Evolutionary conservation across 2,888 invertebrate genomes (phyloP).

Genomic region (Rhyacophila evoluta): DNA sequence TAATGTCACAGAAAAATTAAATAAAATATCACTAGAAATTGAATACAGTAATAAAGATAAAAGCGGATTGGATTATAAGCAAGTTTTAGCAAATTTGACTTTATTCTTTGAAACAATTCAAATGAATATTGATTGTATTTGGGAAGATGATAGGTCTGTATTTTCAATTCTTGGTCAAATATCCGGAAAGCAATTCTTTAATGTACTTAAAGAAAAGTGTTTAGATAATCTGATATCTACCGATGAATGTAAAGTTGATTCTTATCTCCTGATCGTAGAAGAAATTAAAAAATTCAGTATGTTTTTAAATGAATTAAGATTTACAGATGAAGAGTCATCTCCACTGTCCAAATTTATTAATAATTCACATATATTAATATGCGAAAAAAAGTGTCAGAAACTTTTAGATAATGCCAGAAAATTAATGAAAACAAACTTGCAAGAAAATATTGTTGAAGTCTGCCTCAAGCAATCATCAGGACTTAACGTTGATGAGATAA

Average conservation of each 20-base stretch:
- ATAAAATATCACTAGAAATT: slow-evolving; percentile 58
- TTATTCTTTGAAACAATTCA: slow-evolving; percentile 67
- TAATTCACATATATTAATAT: slow-evolving; percentile 65
- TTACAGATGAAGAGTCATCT: slow-evolving; percentile 62
- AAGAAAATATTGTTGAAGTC: slow-evolving; percentile 61
- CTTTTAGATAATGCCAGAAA: slow-evolving; percentile 62
- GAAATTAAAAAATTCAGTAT: slow-evolving; percentile 67
- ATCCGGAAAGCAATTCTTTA: slow-evolving; percentile 63
- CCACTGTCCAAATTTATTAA: slow-evolving; percentile 65
- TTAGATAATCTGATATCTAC: slow-evolving; percentile 64
- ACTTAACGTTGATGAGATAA: slow-evolving; percentile 46
- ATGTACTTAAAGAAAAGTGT: slow-evolving; percentile 66
- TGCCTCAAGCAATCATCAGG: slow-evolving; percentile 57
- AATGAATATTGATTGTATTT: slow-evolving; percentile 63
- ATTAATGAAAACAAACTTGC: slow-evolving; percentile 62
- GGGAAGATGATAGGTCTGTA: slow-evolving; percentile 63
- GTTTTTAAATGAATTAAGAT: slow-evolving; percentile 66
- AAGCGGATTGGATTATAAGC: slow-evolving; percentile 58
- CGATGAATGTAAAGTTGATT: slow-evolving; percentile 63
- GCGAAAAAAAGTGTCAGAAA: slow-evolving; percentile 67
- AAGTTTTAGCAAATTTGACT: slow-evolving; percentile 65
- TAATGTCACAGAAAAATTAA: slow-evolving; percentile 64
- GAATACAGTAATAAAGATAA: slow-evolving; percentile 36
- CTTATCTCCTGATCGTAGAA: slow-evolving; percentile 64
- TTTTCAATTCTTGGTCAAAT: slow-evolving; percentile 65